Conservation (phyloP, 2,113 vertebrate species). For the Ramphastos sulfuratus region DNA sequence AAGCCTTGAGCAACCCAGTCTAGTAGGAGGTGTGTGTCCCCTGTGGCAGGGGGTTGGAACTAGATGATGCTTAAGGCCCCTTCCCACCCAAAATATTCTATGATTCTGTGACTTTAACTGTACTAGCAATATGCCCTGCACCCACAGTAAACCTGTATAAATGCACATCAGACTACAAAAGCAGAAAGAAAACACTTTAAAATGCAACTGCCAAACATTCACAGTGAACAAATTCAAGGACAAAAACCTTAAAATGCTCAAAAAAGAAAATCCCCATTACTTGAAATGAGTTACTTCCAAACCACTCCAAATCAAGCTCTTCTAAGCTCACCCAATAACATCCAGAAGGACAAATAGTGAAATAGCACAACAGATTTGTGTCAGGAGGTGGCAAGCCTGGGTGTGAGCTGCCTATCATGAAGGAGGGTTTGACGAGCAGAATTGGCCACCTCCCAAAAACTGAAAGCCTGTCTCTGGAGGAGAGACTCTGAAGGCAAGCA, state of each 20-base stretch:
- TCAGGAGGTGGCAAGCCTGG: conserved; percentile 59
- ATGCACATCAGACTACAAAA: neutral
- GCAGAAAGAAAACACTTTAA: neutral
- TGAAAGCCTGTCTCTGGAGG: neutral
- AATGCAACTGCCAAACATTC: neutral
- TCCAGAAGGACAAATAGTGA: conserved; percentile 51
- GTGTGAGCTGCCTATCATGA: conserved; percentile 61
- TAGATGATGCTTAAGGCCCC: too few species aligned
- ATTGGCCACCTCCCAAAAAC: conserved; percentile 44
- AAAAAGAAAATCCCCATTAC: neutral
- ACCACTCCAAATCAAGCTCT: neutral
- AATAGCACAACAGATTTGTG: conserved; percentile 67
- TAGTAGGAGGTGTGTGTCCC: too few species aligned
- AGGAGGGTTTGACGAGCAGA: conserved; percentile 31
- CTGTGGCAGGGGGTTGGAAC: too few species aligned
- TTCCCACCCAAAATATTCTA: too few species aligned
- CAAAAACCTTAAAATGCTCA: neutral
- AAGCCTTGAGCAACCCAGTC: too few species aligned
- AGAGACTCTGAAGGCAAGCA: neutral
- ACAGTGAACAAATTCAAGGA: neutral
- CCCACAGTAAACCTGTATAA: neutral
- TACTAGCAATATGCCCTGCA: neutral
- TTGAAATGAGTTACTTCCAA: neutral
- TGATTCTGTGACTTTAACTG: too few species aligned
- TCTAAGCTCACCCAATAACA: neutral